phyloP scores from a whole-genome alignment of 1,140 invertebrate genomes.

The Apis dorsata region DNA sequence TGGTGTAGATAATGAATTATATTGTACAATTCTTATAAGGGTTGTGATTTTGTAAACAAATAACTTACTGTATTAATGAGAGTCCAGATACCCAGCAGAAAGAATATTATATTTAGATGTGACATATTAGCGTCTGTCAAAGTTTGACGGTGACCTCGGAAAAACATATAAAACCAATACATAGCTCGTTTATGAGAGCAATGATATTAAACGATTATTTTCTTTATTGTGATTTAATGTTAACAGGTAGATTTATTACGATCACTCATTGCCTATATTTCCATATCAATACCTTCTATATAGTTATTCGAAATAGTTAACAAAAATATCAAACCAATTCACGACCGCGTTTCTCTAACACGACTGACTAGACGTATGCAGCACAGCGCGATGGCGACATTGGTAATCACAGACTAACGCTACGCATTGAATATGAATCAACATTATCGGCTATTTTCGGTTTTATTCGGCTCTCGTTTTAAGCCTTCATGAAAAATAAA shows the following conservation, averaged over 20 bases:
- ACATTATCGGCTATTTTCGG: conserved; percentile 24
- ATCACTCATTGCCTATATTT: neutral
- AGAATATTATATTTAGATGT: conserved; percentile 39
- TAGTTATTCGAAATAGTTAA: neutral
- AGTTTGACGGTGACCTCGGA: conserved; percentile 38
- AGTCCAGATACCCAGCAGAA: conserved; percentile 37
- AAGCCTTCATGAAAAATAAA: too few species aligned
- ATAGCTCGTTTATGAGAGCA: conserved; percentile 1
- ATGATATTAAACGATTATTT: neutral
- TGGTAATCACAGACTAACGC: conserved; percentile 7
- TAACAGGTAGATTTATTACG: neutral
- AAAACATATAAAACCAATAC: conserved; percentile 27
- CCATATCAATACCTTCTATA: neutral
- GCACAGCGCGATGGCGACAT: conserved; percentile 1
- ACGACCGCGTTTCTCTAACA: neutral
- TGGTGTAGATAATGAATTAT: neutral
- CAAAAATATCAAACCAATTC: neutral
- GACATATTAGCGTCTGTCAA: conserved; percentile 53
- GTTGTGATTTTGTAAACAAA: neutral
- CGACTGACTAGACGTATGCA: neutral
- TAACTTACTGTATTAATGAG: conserved; percentile 46
- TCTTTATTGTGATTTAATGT: neutral
- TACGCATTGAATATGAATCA: conserved; percentile 28
- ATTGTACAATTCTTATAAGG: neutral
- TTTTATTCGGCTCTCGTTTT: neutral